Conservation (phyloP, 2,888 invertebrate species). For the Oxycera nigricornis region DNA sequence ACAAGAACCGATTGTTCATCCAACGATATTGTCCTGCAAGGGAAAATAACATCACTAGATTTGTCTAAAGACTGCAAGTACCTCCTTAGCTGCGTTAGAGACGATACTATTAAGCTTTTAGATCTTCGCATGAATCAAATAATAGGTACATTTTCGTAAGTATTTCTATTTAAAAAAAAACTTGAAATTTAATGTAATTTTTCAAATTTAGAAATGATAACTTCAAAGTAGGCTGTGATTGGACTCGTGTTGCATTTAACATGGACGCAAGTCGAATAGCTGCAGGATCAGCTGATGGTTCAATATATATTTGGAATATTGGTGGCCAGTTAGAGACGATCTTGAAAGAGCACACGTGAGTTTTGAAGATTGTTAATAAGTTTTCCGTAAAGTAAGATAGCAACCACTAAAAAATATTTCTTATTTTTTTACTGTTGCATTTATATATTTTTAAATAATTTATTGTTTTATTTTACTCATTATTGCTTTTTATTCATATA, state of each 20-base stretch:
- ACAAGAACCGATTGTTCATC: slow-evolving; percentile 84
- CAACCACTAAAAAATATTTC: too few relatives aligned
- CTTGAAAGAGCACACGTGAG: slow-evolving; percentile 84
- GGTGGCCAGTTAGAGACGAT: slow-evolving; percentile 77
- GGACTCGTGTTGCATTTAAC: slow-evolving; percentile 90
- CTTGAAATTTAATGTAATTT: background rate
- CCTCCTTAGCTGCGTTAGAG: slow-evolving; percentile 90
- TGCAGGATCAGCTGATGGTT: slow-evolving; percentile 91
- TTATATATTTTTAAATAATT: too few relatives aligned
- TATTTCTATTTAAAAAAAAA: slow-evolving; percentile 45
- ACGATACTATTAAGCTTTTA: slow-evolving; percentile 92
- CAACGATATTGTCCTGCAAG: slow-evolving; percentile 87
- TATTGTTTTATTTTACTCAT: too few relatives aligned
- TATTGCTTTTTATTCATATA: too few relatives aligned
- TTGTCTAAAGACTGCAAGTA: slow-evolving; percentile 89
- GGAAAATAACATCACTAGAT: slow-evolving; percentile 94
- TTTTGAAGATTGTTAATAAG: too few relatives aligned
- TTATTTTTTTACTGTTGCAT: too few relatives aligned
- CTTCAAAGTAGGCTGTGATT: slow-evolving; percentile 95
- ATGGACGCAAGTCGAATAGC: slow-evolving; percentile 88
- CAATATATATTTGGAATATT: slow-evolving; percentile 89
- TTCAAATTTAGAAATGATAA: slow-evolving; percentile 96
- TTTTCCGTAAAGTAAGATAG: too few relatives aligned
- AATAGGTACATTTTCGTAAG: slow-evolving; percentile 87
- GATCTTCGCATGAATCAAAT: slow-evolving; percentile 95